These are phyloP conservation scores for Thalassarche chlororhynchos DNA, from an alignment of 2,113 vertebrate genomes.

Conservation along the genomic window DNA sequence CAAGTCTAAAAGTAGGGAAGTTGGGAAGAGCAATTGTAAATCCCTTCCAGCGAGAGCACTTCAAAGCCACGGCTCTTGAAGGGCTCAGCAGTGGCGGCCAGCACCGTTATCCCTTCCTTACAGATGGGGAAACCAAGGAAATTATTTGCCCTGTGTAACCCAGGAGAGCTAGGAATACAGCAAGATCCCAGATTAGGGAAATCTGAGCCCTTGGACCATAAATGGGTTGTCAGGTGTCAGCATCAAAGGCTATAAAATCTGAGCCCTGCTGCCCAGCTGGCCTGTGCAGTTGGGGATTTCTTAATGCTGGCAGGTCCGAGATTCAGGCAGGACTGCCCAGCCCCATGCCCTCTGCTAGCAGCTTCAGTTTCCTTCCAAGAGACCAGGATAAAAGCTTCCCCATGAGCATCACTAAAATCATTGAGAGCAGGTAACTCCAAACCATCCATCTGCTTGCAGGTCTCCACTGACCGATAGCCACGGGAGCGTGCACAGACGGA, in stretches of 20 bases:
- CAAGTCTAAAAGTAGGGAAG: not conserved
- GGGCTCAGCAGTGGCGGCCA: not conserved
- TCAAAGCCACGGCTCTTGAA: not conserved
- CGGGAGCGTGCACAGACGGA: accelerated
- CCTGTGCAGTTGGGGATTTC: not conserved
- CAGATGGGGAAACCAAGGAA: not conserved
- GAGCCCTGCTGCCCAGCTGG: not conserved
- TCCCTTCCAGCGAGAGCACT: not conserved
- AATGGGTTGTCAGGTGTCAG: not conserved
- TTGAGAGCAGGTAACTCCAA: not conserved
- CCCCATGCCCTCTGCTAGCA: not conserved
- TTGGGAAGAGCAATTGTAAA: not conserved
- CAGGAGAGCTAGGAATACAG: not conserved
- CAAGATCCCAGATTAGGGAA: not conserved
- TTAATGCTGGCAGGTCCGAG: not conserved
- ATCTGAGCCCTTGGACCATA: not conserved
- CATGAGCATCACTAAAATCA: accelerated
- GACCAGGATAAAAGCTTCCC: not conserved
- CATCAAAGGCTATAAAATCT: not conserved
- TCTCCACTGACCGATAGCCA: not conserved
- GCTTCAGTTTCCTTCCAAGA: not conserved
- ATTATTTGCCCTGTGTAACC: not conserved
- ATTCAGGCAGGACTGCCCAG: not conserved
- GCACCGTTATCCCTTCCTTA: not conserved
- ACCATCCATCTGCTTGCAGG: not conserved